A percentile compares a stretch with the other conserved stretches of the same genome.
Evolutionary conservation across 2,113 vertebrate species (phyloP).

Genomic region (Balaenoptera acutorostrata): DNA sequence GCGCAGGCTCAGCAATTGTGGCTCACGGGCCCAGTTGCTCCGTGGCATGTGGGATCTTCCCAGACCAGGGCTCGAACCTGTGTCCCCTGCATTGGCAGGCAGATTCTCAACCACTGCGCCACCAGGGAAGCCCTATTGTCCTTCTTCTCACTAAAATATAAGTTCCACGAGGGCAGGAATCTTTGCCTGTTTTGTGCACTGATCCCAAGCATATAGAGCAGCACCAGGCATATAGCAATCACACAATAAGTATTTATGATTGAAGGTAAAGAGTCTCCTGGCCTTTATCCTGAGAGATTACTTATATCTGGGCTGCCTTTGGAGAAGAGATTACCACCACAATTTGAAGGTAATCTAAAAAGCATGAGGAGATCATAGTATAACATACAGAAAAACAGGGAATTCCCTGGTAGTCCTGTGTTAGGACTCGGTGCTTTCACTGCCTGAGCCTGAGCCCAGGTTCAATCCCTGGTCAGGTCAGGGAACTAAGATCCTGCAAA

Average conservation of each 20-base stretch:
- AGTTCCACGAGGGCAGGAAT: not conserved
- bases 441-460: not conserved
- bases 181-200: not conserved
- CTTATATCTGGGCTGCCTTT: not conserved
- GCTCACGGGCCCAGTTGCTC: too few species aligned
- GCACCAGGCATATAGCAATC: not conserved
- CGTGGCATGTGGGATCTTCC: too few species aligned
- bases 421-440: not conserved
- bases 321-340: not conserved
- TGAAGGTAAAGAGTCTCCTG: not conserved
- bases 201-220: not conserved
- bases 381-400: not conserved
- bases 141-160: slow-evolving; percentile 8
- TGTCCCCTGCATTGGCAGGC: too few species aligned
- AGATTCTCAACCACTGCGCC: too few species aligned
- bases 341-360: slow-evolving; percentile 11
- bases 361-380: not conserved
- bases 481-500: not conserved
- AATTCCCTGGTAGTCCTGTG: not conserved
- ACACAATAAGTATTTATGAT: not conserved
- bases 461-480: not conserved
- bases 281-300: not conserved
- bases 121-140: not conserved
- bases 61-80: too few species aligned
- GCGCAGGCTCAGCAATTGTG: too few species aligned